Percentiles rank a stretch among this genome's conserved stretches.
Conservation (phyloP, 2,113 vertebrate species). For the Scomber japonicus region DNA sequence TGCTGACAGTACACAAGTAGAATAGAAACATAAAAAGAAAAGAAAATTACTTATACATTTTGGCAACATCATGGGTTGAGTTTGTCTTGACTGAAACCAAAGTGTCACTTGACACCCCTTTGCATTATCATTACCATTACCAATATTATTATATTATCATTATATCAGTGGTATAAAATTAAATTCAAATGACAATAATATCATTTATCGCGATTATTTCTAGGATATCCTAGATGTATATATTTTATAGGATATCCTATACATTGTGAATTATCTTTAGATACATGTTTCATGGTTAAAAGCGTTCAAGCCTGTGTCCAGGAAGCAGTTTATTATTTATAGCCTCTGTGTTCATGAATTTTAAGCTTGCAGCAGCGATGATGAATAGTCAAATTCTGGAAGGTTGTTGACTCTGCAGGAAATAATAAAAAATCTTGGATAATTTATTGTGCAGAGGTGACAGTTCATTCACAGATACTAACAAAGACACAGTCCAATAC, state of each 20-base stretch:
- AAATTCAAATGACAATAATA: too few relatives aligned
- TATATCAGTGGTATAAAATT: too few relatives aligned
- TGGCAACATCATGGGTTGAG: not conserved
- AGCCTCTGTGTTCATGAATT: conserved; percentile 7
- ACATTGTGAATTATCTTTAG: not conserved
- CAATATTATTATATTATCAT: too few relatives aligned
- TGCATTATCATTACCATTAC: too few relatives aligned
- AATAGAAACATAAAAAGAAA: not conserved
- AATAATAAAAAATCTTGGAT: not conserved
- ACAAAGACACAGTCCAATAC: not conserved
- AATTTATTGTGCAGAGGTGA: not conserved
- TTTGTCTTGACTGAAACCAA: too few relatives aligned
- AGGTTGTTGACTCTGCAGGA: not conserved
- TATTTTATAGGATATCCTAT: too few relatives aligned
- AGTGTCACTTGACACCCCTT: too few relatives aligned
- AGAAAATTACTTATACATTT: not conserved
- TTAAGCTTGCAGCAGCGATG: not conserved
- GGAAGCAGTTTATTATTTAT: conserved; percentile 9
- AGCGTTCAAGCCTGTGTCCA: not conserved
- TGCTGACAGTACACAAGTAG: not conserved
- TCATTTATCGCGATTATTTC: too few relatives aligned
- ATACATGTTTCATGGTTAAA: not conserved
- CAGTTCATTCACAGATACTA: not conserved
- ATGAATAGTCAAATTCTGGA: not conserved
- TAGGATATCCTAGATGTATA: too few relatives aligned